Evolutionary conservation across 2,113 vertebrate species (phyloP), one percentile per base, ranked within the genome.

Genomic region (Melierax canorus): DNA sequence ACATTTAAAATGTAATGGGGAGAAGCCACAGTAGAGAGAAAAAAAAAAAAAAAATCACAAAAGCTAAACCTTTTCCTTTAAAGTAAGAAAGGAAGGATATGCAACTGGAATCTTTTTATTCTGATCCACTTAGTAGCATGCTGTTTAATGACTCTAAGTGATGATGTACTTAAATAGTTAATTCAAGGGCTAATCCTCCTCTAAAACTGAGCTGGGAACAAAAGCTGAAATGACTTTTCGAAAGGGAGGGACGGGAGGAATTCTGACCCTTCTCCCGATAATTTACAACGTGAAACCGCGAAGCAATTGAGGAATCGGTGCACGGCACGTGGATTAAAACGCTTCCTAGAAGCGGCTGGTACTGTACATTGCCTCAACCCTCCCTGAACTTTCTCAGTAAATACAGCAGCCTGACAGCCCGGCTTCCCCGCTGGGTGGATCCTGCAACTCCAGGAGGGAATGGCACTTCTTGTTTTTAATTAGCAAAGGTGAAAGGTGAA

Each of bases 401-500:
- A 96, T 92, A 86, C 90, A 58, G 97, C 95, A 90, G 94, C 84
- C 96, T 96, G 97, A 95, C 97, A 98, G 97, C 88, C 92, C n/a
- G 75, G 97, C 97, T 98, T 97, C 97, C 98, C 98, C 62, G 95
- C 98, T 97, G 98, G 96, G 97, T 95, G 98, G 96, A 97, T 97
- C 97, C 96, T 67, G 91, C 95, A 94, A 84, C 96, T 98, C 97
- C 96, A 81, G 60, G 91, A 94, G 97, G 94, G 95, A 97, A 96
- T 92, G 97, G 97, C 96, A 94, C 97, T 91, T 96, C 97, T 98
- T 97, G 97, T 97, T 98, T 98, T 97, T 98, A 97, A 98, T 98
- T 98, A 98, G 91, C 91, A 78, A 91, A 97, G 96, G 98, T 98
- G 98, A 98, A 98, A 98, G 98, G 98, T 98, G 97, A 98, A 98